Conservation (phyloP, 2,113 vertebrate species). For the Seriola rivoliana region DNA sequence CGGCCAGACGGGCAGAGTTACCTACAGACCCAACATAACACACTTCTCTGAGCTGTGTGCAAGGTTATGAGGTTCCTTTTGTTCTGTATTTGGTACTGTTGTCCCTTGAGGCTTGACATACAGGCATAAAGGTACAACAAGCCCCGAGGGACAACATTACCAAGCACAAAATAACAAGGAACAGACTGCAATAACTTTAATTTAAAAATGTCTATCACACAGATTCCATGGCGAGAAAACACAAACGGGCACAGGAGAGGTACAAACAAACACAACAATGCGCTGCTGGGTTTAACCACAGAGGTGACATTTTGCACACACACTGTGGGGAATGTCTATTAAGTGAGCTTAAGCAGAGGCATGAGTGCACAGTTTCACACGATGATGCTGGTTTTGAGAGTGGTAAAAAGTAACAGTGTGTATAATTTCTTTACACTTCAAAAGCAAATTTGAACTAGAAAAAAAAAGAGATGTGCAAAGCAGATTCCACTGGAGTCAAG, state of each 20-base stretch:
- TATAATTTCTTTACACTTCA: conserved; percentile 38
- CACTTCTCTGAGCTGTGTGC: background rate
- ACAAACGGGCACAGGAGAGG: background rate
- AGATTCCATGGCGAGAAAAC: background rate
- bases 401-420: conserved; percentile 24
- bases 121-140: background rate
- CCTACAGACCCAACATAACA: background rate
- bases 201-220: background rate
- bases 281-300: background rate
- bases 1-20: background rate
- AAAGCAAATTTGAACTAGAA: conserved; percentile 15
- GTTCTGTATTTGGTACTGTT: background rate
- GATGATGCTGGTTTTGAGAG: background rate
- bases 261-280: background rate
- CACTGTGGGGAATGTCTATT: background rate
- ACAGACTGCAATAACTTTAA: background rate
- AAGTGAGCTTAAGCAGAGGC: background rate
- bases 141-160: background rate
- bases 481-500: conserved; percentile 6
- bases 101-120: background rate
- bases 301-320: background rate
- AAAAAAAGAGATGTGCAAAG: background rate
- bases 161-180: conserved; percentile 2
- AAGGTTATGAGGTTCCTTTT: background rate
- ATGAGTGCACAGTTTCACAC: background rate